Evolutionary conservation across 2,797 vertebrate genomes (phyloP).

Genomic region (Argyrosomus regius): DNA sequence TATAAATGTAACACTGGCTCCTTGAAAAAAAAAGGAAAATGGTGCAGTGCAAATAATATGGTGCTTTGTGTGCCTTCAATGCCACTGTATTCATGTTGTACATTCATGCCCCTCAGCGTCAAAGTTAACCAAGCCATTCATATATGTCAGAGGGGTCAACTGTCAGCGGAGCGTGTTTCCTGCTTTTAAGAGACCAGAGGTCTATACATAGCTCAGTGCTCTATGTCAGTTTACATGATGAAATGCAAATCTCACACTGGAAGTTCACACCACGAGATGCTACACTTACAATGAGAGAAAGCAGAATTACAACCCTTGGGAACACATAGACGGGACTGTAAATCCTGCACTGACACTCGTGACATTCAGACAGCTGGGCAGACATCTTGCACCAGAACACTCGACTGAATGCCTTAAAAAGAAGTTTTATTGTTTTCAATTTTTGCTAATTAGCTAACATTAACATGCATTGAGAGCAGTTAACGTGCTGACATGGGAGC

Average conservation of each 20-base stretch:
- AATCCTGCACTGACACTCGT: conserved; percentile 15
- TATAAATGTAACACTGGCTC: conserved; percentile 30
- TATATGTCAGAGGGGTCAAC: conserved; percentile 50
- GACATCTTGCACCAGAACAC: not conserved
- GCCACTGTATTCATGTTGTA: conserved; percentile 31
- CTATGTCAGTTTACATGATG: conserved; percentile 34
- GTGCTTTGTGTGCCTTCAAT: conserved; percentile 36
- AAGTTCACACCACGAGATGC: conserved; percentile 30
- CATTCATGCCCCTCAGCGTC: conserved; percentile 22
- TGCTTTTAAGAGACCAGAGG: conserved; percentile 43
- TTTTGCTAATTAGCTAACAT: too few species aligned
- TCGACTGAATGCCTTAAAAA: not conserved
- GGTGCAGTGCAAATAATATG: conserved; percentile 24
- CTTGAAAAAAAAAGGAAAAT: conserved; percentile 24
- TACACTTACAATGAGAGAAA: conserved; percentile 12
- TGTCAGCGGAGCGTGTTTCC: conserved; percentile 53
- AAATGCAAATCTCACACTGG: conserved; percentile 31
- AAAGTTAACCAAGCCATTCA: conserved; percentile 55
- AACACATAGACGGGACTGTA: not conserved
- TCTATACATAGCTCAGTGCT: conserved; percentile 45
- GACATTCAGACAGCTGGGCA: not conserved
- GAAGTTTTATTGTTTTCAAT: not conserved
- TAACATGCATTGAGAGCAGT: too few species aligned
- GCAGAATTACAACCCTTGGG: not conserved
- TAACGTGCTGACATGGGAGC: too few species aligned